Percentiles rank a stretch among this genome's conserved stretches.
Conservation (phyloP, 2,888 invertebrate genomes). For the Sminthurinus aureus region DNA sequence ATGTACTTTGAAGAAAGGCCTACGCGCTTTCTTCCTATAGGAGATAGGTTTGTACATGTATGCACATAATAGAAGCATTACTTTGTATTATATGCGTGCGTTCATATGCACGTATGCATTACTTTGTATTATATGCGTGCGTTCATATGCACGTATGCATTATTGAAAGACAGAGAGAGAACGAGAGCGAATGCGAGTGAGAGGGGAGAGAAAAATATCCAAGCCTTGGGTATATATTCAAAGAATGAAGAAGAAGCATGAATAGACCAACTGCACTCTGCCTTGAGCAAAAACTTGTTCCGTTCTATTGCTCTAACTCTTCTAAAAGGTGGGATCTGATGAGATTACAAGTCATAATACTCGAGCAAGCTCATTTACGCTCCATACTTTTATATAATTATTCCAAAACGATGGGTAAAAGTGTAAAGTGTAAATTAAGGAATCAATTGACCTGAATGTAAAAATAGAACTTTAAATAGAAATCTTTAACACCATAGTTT, state of each 20-base stretch:
- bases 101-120: neutral
- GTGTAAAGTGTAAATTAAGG: conserved; percentile 12
- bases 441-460: neutral
- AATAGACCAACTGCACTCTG: conserved; percentile 19
- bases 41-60: neutral
- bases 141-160: neutral
- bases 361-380: conserved; percentile 19
- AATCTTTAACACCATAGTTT: neutral
- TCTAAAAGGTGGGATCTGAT: conserved; percentile 38
- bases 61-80: neutral
- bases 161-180: conserved; percentile 15
- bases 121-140: neutral
- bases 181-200: neutral
- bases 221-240: neutral
- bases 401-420: neutral
- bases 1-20: conserved; percentile 9
- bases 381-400: conserved; percentile 14
- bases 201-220: neutral
- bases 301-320: conserved; percentile 26
- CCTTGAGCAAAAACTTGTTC: conserved; percentile 38
- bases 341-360: conserved; percentile 33
- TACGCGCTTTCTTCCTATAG: neutral
- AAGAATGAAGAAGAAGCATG: neutral
- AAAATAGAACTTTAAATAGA: neutral
- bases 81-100: neutral